Evolutionary conservation across 2,797 vertebrate genomes (phyloP), one percentile per base, ranked within the genome.

Genomic region (Parotocinclus haroldoi): DNA sequence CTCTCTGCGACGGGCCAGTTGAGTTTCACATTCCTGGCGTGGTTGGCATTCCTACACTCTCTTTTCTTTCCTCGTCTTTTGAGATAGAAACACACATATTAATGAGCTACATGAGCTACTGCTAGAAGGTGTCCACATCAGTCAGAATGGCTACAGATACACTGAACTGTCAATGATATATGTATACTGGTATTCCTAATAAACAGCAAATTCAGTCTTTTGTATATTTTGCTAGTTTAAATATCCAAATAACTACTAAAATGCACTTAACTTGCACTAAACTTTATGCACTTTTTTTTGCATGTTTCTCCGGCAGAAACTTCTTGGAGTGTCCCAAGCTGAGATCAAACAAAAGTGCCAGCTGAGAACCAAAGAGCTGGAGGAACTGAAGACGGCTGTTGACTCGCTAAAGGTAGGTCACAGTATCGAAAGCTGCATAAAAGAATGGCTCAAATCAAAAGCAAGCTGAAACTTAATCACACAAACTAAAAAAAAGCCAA

Each of bases 271-370:
- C n/a, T n/a, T n/a, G n/a, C n/a, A n/a, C n/a, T n/a, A n/a, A n/a
- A n/a, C n/a, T n/a, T n/a, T n/a, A n/a, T n/a, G n/a, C n/a, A n/a
- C n/a, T n/a, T 5, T 42, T 11, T 42, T 42, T 42, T 42, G 40
- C 9, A 11, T 7, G 3, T 9, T 42, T 42, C 40, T 11, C 10
- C 9, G 37, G 40, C 83, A 94, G 93, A 94, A 93, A 89, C 84
- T 92, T 63, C 80, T 91, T 77, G 92, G 91, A 80, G 78, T 87
- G 7, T 84, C 90, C 38, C 84, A 90, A 65, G 81, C 91, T 1
- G 92, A 93, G 80, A 93, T 93, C 61, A 91, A 80, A 72, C 83
- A 88, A 67, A 91, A 91, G 88, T 90, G 90, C 66, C 89, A 88
- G 11, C 92, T 93, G 70, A 88, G 91, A 49, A 77, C 90, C 74